phyloP scores from a whole-genome alignment of 2,888 invertebrate species.

The Nasonia oneida region DNA sequence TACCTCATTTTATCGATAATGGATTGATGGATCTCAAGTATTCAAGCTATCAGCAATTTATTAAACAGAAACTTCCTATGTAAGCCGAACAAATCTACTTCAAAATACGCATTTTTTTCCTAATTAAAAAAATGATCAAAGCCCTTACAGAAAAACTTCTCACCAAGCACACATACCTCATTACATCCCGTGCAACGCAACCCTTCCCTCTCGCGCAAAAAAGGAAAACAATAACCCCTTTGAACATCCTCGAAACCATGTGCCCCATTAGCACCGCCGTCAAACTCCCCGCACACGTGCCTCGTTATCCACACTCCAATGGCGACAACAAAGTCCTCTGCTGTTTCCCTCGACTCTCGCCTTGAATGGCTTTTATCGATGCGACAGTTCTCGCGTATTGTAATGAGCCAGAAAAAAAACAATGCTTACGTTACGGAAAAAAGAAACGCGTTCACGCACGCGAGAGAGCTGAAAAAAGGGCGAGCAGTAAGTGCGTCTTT shows the following conservation, averaged over 20 bases:
- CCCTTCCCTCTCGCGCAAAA: not conserved
- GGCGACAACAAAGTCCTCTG: not conserved
- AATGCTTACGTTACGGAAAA: not conserved
- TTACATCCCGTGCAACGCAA: not conserved
- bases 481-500: not conserved
- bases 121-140: not conserved
- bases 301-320: not conserved
- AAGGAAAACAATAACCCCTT: not conserved
- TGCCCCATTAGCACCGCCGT: conserved; percentile 6
- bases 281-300: conserved; percentile 1
- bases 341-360: not conserved
- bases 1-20: not conserved
- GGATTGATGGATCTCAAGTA: not conserved
- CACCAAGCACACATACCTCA: not conserved
- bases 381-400: not conserved
- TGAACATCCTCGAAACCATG: conserved; percentile 1
- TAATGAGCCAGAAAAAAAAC: not conserved
- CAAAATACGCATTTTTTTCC: not conserved
- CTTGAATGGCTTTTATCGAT: conserved; percentile 12
- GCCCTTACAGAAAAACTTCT: not conserved
- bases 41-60: not conserved
- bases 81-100: not conserved
- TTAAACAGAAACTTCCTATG: not conserved
- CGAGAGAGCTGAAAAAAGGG: not conserved
- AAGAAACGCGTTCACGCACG: not conserved